These are phyloP conservation scores for Erythrocebus patas DNA, from an alignment of 2,113 vertebrate species.

Conservation along the genomic window DNA sequence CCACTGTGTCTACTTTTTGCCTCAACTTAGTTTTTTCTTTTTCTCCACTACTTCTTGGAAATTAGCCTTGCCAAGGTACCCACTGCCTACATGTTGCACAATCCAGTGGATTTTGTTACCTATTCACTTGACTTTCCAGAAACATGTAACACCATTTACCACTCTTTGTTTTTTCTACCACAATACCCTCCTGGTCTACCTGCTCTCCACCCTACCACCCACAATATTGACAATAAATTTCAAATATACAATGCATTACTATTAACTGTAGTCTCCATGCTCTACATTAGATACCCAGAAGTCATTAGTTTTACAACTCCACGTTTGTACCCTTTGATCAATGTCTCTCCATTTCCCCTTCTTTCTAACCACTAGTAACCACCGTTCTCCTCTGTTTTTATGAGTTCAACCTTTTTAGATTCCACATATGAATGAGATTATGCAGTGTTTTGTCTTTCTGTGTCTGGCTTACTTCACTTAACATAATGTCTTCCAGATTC, in stretches of 20 bases:
- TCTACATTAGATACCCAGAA: neutral
- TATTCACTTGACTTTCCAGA: neutral
- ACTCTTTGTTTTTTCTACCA: neutral
- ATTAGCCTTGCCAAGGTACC: neutral
- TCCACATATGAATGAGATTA: neutral
- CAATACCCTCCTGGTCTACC: neutral
- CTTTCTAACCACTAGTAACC: neutral
- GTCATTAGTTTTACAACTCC: neutral
- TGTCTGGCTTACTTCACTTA: neutral
- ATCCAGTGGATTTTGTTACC: neutral
- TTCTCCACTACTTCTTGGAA: neutral
- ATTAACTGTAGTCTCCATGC: neutral
- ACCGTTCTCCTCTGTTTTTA: neutral
- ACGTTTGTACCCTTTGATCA: neutral
- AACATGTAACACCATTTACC: neutral
- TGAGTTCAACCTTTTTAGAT: neutral
- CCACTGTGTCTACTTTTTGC: neutral
- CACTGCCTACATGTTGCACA: neutral
- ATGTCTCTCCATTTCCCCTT: neutral
- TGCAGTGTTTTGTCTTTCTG: neutral
- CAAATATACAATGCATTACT: neutral
- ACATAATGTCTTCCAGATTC: neutral
- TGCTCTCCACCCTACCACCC: accelerated
- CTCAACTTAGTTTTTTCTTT: neutral
- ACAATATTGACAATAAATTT: neutral